phyloP scores from a whole-genome alignment of 1,140 invertebrate species.

The Acromyrmex echinatior region DNA sequence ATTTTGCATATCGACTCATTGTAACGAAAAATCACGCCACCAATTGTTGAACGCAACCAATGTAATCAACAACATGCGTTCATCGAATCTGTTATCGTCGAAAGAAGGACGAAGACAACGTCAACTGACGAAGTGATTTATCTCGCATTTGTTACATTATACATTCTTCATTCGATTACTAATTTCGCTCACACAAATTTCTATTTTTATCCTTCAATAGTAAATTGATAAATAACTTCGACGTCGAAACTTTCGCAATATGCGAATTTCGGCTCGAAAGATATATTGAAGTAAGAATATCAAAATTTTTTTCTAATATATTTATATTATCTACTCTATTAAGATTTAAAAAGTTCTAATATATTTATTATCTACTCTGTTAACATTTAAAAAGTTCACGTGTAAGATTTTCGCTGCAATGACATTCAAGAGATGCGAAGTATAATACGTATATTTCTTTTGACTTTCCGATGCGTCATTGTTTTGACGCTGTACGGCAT shows the following conservation, averaged over 20 bases:
- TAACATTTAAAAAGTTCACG: background rate
- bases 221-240: background rate
- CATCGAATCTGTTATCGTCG: background rate
- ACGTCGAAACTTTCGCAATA: no score
- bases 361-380: background rate
- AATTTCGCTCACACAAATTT: background rate
- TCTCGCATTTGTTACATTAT: background rate
- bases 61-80: slow-evolving; percentile 24
- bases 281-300: background rate
- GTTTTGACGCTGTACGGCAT: background rate
- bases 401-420: background rate
- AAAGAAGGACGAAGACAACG: slow-evolving; percentile 16
- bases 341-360: background rate
- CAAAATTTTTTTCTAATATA: background rate
- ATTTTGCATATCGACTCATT: background rate
- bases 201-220: background rate
- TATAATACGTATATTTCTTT: background rate
- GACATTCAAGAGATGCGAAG: background rate
- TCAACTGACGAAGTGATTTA: background rate
- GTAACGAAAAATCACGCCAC: background rate
- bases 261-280: background rate
- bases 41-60: background rate
- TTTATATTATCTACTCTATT: background rate
- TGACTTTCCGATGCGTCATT: slow-evolving; percentile 22
- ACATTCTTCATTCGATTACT: background rate